phyloP scores from a whole-genome alignment of 37 sponge, comb jelly and placozoan genomes.

The Corticium candelabrum region DNA sequence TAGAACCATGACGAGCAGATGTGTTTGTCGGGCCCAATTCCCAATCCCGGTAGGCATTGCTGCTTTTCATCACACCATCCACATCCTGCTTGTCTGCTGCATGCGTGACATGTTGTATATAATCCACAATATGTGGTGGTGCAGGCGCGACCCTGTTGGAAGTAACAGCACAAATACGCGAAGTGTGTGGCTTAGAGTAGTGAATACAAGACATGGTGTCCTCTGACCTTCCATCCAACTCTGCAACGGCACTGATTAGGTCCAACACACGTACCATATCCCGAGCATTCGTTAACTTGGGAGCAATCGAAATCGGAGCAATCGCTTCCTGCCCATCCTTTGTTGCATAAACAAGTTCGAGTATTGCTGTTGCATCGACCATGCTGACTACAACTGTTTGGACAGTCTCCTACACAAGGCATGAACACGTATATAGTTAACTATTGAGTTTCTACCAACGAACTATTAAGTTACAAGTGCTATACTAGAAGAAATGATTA shows the following conservation, averaged over 20 bases:
- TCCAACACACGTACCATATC: neutral
- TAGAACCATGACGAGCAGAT: neutral
- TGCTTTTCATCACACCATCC: neutral
- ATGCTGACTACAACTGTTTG: neutral
- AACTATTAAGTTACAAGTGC: neutral
- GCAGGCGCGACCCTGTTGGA: conserved; percentile 2
- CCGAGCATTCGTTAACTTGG: neutral
- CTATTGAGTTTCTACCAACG: no score
- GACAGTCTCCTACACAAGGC: neutral
- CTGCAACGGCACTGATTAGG: neutral
- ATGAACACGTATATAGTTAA: neutral
- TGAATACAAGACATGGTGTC: neutral
- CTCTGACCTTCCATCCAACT: conserved; percentile 3
- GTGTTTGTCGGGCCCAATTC: neutral
- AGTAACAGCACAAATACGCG: neutral
- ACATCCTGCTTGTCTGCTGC: neutral
- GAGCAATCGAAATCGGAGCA: neutral
- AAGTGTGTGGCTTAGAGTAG: no score
- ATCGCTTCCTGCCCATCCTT: neutral
- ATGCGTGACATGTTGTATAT: neutral
- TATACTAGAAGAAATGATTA: neutral
- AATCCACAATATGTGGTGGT: neutral
- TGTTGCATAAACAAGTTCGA: neutral
- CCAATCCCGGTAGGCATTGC: neutral
- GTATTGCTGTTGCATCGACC: neutral